phyloP scores from a whole-genome alignment of 2,888 invertebrate species.

The Melanostoma mellinum region DNA sequence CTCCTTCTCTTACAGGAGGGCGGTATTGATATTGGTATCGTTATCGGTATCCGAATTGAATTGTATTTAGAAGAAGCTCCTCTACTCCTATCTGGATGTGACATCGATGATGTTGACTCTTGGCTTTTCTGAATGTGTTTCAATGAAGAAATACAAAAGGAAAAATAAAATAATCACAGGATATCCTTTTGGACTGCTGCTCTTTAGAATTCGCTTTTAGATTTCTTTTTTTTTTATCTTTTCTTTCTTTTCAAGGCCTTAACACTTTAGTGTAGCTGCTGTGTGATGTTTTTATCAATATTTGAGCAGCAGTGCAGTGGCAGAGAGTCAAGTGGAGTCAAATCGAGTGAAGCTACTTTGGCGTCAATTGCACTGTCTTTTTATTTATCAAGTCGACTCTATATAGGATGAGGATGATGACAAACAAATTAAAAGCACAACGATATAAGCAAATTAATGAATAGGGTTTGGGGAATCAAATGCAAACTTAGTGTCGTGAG shows the following conservation, averaged over 20 bases:
- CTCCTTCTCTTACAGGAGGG: constrained; percentile 34
- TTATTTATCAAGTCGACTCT: constrained; percentile 2
- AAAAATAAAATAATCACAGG: background rate
- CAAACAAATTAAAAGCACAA: constrained; percentile 50
- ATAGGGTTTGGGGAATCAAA: constrained; percentile 5
- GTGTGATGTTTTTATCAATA: background rate
- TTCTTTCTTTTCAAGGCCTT: constrained; percentile 3
- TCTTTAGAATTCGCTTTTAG: background rate
- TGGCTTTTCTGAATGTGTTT: constrained; percentile 13
- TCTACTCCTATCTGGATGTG: constrained; percentile 45
- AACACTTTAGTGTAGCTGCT: constrained; percentile 6
- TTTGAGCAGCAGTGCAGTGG: constrained; percentile 17
- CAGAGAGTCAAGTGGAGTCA: background rate
- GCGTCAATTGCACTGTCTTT: constrained; percentile 43
- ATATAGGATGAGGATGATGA: constrained; percentile 9
- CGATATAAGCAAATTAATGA: constrained; percentile 53
- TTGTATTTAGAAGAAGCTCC: constrained; percentile 44
- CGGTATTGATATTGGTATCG: constrained; percentile 27
- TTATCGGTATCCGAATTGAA: constrained; percentile 55
- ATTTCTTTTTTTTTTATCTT: constrained; percentile 13
- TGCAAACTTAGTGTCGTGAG: constrained; percentile 42
- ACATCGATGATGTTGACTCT: constrained; percentile 57
- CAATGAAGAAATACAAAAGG: background rate
- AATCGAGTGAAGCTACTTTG: constrained; percentile 24
- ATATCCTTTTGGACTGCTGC: constrained; percentile 28